Conservation (phyloP, 2,113 vertebrate species). For the Eudyptes chrysolophus region DNA sequence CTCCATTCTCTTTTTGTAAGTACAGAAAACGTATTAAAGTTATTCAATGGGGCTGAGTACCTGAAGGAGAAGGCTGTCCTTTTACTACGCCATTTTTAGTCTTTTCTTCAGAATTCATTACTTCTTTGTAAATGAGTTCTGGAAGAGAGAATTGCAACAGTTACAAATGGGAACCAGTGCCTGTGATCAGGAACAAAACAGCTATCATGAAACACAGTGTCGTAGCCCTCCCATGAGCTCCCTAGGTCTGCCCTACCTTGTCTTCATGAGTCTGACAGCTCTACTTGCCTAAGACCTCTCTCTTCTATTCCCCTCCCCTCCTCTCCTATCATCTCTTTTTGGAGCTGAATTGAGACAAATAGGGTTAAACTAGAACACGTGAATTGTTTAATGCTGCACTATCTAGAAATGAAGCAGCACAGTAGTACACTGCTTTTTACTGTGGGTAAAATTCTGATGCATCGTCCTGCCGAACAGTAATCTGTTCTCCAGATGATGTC, state of each 20-base stretch:
- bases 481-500: neutral
- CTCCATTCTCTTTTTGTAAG: neutral
- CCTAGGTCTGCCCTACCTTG: neutral
- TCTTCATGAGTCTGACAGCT: neutral
- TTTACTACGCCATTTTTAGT: conserved; percentile 99
- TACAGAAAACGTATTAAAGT: neutral
- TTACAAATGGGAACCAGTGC: neutral
- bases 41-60: conserved; percentile 86
- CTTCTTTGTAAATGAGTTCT: conserved; percentile 99
- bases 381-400: neutral
- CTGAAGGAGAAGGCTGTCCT: conserved; percentile 99
- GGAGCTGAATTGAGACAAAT: neutral
- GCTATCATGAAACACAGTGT: neutral
- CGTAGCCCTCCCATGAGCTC: neutral
- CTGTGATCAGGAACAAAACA: neutral
- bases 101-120: conserved; percentile 99
- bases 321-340: neutral
- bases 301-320: neutral
- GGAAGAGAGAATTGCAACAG: conserved; percentile 36
- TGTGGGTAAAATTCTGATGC: neutral
- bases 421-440: neutral
- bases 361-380: neutral
- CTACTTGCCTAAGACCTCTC: neutral
- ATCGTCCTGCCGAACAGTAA: neutral
- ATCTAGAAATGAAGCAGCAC: neutral